Evolutionary conservation across 2,113 vertebrate species (phyloP).

Genomic region (Pseudorhombus dupliciocellatus): DNA sequence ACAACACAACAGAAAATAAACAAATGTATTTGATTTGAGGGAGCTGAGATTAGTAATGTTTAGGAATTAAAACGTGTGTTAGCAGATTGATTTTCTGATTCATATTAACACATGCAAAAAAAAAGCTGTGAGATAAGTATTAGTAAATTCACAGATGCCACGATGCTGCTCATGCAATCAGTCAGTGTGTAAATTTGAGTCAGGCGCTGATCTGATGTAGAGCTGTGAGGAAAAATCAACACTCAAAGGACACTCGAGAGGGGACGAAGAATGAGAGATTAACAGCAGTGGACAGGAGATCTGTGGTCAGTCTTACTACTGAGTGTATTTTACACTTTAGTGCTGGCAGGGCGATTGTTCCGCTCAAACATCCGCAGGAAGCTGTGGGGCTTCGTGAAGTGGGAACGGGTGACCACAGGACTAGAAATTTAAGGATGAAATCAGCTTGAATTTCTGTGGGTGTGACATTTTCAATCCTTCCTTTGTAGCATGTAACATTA

Average conservation of each 20-base stretch:
- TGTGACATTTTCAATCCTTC: background rate
- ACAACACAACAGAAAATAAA: conserved; percentile 22
- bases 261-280: conserved; percentile 43
- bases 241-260: background rate
- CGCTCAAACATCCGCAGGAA: conserved; percentile 89
- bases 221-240: conserved; percentile 3
- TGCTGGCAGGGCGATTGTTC: conserved; percentile 85
- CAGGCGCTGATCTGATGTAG: conserved; percentile 5
- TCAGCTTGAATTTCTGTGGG: conserved; percentile 22
- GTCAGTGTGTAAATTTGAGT: background rate
- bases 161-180: conserved; percentile 2
- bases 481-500: background rate
- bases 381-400: conserved; percentile 78
- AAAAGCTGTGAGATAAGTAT: conserved; percentile 1
- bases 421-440: conserved; percentile 66
- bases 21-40: conserved; percentile 9
- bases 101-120: conserved; percentile 34
- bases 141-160: conserved; percentile 33
- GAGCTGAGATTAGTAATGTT: conserved; percentile 6
- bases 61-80: conserved; percentile 29
- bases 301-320: conserved; percentile 85
- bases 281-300: conserved; percentile 50
- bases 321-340: conserved; percentile 86
- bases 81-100: conserved; percentile 37
- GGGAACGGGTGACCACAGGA: conserved; percentile 80